Evolutionary conservation across 2,113 vertebrate genomes (phyloP).

Genomic region (Rhodinocichla rosea): DNA sequence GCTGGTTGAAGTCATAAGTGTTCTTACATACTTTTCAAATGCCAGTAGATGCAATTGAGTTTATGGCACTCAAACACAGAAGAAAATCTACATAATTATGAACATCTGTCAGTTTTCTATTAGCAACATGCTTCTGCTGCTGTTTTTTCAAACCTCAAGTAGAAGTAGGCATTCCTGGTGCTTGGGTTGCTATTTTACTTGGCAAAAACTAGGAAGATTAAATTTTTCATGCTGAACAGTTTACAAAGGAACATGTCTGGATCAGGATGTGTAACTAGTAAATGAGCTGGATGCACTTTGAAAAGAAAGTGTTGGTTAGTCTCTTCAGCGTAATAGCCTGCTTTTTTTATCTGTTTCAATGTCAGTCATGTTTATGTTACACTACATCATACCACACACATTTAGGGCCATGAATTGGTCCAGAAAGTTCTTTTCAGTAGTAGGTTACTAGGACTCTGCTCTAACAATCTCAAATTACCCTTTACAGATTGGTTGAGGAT

Average conservation of each 20-base stretch:
- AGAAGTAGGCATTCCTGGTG: background rate
- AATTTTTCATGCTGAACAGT: background rate
- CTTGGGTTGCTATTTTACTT: background rate
- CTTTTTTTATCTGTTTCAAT: background rate
- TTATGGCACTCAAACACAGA: background rate
- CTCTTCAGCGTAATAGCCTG: background rate
- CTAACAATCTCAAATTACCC: background rate
- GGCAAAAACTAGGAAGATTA: background rate
- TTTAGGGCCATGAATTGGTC: background rate
- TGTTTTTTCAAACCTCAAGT: background rate
- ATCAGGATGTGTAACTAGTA: background rate
- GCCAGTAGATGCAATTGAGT: background rate
- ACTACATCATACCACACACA: background rate
- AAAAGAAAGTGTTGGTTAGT: background rate
- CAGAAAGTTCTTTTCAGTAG: background rate
- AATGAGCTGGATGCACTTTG: background rate
- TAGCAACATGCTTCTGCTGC: background rate
- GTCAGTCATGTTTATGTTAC: background rate
- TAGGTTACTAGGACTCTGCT: background rate
- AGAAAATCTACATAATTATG: background rate
- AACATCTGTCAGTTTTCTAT: constrained; percentile 4
- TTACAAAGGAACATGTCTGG: background rate
- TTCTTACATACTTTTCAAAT: background rate
- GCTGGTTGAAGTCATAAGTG: background rate
- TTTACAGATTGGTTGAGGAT: background rate